phyloP scores from a whole-genome alignment of 2,797 vertebrate genomes.

The Malurus leucopterus region DNA sequence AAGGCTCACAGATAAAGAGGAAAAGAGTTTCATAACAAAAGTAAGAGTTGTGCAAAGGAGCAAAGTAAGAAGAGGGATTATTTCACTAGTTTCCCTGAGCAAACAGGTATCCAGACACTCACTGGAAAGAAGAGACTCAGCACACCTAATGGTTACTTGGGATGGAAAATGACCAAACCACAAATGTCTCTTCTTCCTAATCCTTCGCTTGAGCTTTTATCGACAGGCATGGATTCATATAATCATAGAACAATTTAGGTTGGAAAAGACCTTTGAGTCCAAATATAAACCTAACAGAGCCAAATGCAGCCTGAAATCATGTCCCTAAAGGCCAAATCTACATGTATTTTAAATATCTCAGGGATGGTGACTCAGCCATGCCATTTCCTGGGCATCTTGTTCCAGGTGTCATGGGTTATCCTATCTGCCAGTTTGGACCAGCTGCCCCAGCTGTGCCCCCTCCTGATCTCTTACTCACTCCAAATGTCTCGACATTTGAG shows the following conservation, averaged over 20 bases:
- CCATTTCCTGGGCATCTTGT: background rate
- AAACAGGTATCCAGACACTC: background rate
- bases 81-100: background rate
- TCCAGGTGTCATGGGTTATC: background rate
- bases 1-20: background rate
- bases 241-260: background rate
- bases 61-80: background rate
- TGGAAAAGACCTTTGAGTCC: background rate
- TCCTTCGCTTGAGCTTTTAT: background rate
- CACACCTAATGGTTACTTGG: rapidly evolving
- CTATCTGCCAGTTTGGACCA: background rate
- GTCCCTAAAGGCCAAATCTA: background rate
- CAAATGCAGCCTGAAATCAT: background rate
- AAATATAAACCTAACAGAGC: background rate
- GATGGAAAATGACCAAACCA: background rate
- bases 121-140: background rate
- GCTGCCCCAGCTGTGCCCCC: background rate
- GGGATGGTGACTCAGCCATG: background rate
- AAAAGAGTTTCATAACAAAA: background rate
- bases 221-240: background rate
- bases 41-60: rapidly evolving
- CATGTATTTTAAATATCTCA: rapidly evolving
- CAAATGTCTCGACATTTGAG: rapidly evolving
- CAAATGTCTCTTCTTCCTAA: background rate
- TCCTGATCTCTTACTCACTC: background rate